phyloP scores from a whole-genome alignment of 2,113 vertebrate genomes.

The Myrmophylax atrothorax region DNA sequence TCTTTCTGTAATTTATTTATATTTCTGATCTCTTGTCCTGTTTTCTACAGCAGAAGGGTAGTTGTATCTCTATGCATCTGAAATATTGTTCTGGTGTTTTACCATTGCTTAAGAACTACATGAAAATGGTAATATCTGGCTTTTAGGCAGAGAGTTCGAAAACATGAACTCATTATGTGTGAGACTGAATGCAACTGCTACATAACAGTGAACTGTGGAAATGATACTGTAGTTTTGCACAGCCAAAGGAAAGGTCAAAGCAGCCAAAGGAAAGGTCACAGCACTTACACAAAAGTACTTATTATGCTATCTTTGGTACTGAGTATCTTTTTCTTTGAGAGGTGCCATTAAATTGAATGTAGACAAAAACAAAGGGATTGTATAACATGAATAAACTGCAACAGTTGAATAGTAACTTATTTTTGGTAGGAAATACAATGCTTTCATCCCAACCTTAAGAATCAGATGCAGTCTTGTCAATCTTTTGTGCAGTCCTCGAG shows the following conservation, averaged over 20 bases:
- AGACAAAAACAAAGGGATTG: background rate
- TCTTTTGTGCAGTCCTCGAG: background rate
- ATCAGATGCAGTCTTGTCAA: background rate
- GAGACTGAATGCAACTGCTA: background rate
- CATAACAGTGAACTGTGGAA: background rate
- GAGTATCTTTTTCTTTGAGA: background rate
- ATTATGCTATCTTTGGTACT: background rate
- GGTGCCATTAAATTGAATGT: background rate
- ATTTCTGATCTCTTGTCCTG: background rate
- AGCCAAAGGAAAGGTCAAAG: background rate
- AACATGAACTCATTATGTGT: fast-evolving
- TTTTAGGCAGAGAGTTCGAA: background rate
- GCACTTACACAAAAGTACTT: background rate
- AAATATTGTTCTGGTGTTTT: background rate
- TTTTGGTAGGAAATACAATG: background rate
- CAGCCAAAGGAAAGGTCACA: background rate
- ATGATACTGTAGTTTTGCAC: background rate
- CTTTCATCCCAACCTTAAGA: background rate
- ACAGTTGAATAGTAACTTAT: background rate
- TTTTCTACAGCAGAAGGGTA: background rate
- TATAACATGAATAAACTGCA: background rate
- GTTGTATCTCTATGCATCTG: background rate
- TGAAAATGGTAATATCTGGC: background rate
- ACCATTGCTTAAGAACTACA: background rate
- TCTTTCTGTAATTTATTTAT: background rate